These are phyloP conservation scores for Melanerpes formicivorus DNA, from an alignment of 2,113 vertebrate genomes.

Conservation along the genomic window DNA sequence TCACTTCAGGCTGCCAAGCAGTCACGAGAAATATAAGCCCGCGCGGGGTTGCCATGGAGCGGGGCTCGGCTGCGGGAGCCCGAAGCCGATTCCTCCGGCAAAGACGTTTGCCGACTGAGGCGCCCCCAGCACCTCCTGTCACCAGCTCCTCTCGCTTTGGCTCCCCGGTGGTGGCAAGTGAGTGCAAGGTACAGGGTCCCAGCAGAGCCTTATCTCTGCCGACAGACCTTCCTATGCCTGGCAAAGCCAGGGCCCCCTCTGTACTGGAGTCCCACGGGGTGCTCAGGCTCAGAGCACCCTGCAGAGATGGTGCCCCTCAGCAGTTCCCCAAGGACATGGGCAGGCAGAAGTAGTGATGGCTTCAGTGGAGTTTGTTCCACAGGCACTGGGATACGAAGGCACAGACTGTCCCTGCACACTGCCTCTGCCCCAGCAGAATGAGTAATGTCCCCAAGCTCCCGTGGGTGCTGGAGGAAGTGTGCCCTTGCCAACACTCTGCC, in stretches of 20 bases:
- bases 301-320: fast-evolving
- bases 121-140: neutral
- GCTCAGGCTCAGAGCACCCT: neutral
- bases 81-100: neutral
- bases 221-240: neutral
- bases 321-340: neutral
- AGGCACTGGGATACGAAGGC: neutral
- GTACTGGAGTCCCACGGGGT: fast-evolving
- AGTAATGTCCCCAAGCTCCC: neutral
- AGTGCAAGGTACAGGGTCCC: fast-evolving
- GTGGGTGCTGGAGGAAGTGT: fast-evolving
- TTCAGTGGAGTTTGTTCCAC: fast-evolving
- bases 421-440: neutral
- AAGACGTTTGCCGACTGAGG: neutral
- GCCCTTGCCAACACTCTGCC: neutral
- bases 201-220: neutral
- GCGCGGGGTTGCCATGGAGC: constrained; percentile 58
- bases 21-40: constrained; percentile 63
- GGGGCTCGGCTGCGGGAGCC: constrained; percentile 36
- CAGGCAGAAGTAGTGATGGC: neutral
- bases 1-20: constrained; percentile 66
- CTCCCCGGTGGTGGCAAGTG: fast-evolving
- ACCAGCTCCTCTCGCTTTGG: neutral
- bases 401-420: neutral
- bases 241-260: neutral